These are phyloP conservation scores for Myanophis thanlyinensis DNA, from an alignment of 2,113 vertebrate genomes.

Conservation along the genomic window DNA sequence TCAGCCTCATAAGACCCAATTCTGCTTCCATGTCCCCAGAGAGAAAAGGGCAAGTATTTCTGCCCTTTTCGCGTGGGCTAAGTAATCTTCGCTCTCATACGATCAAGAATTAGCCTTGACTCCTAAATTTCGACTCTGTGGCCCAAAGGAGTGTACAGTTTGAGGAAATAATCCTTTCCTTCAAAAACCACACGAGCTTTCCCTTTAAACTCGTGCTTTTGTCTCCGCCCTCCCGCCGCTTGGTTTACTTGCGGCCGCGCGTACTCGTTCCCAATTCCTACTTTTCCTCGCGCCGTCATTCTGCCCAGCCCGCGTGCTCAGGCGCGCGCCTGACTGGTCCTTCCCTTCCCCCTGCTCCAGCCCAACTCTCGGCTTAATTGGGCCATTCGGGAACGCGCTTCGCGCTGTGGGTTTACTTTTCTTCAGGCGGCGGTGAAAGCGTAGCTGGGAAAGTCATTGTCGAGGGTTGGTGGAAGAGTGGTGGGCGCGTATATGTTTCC, in stretches of 20 bases:
- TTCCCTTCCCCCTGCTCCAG: not conserved
- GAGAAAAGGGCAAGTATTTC: not conserved
- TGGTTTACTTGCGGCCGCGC: not conserved
- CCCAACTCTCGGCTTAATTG: conserved; percentile 52
- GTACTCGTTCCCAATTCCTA: not conserved
- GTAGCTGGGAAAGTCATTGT: conserved; percentile 32
- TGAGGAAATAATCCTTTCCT: not conserved
- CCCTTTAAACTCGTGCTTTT: conserved; percentile 44
- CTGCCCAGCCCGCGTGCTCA: not conserved
- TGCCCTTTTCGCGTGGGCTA: not conserved
- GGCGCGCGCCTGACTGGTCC: not conserved
- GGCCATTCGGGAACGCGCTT: conserved; percentile 36
- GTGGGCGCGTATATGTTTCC: conserved; percentile 31
- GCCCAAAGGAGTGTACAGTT: not conserved
- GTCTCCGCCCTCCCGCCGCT: not conserved
- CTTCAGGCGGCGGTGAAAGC: conserved; percentile 52
- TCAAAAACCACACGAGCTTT: not conserved
- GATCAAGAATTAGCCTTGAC: too few species aligned
- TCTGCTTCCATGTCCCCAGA: not conserved
- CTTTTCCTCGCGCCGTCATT: not conserved
- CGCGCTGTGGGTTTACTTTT: conserved; percentile 53
- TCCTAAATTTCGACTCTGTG: not conserved
- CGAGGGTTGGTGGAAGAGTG: conserved; percentile 45
- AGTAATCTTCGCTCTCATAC: not conserved
- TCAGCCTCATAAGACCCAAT: not conserved